Conservation (phyloP, 2,113 vertebrate genomes). For the Phylloscopus trochiloides region DNA sequence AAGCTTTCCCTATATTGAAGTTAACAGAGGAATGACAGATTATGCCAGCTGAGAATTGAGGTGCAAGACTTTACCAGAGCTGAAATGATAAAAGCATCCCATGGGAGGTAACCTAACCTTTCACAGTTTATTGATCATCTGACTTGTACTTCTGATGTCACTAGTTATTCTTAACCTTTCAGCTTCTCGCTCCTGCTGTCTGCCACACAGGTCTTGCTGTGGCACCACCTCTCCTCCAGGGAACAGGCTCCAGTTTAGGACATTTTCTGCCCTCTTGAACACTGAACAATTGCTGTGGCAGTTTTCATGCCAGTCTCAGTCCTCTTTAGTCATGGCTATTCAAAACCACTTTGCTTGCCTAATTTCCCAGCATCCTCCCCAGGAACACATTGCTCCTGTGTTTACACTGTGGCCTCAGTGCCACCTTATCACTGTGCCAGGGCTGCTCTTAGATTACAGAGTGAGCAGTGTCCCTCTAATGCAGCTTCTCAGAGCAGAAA, state of each 20-base stretch:
- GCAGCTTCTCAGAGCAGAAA: background rate
- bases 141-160: background rate
- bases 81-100: constrained; percentile 13
- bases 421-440: background rate
- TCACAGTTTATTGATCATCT: constrained; percentile 21
- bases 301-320: background rate
- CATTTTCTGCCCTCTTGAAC: background rate
- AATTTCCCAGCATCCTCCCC: background rate
- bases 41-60: background rate
- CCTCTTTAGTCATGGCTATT: background rate
- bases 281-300: background rate
- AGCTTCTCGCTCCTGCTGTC: background rate
- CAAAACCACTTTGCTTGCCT: background rate
- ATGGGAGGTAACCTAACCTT: background rate
- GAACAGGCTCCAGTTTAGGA: background rate
- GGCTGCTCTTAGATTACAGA: background rate
- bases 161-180: background rate
- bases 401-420: background rate
- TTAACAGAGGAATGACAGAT: background rate
- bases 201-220: accelerated
- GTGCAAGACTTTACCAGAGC: background rate
- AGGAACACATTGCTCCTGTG: accelerated
- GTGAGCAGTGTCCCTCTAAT: background rate
- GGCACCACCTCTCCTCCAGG: background rate
- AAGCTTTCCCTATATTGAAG: background rate